These are phyloP conservation scores for Blastobasis adustella DNA, from an alignment of 2,888 invertebrate species.

Conservation along the genomic window DNA sequence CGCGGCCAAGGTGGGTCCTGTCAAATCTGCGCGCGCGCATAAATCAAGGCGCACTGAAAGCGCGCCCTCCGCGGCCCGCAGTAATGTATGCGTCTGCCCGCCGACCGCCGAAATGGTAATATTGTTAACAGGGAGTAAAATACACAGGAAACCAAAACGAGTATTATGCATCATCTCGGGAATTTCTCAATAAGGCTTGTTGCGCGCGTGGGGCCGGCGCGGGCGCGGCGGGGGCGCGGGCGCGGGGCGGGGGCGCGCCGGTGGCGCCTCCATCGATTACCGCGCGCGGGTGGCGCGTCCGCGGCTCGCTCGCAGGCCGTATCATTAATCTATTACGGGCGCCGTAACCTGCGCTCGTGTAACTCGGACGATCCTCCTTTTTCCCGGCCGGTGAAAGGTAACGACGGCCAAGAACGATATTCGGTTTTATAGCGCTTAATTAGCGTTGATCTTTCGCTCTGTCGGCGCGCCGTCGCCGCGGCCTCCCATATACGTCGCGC, in stretches of 20 bases:
- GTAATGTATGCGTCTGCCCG: conserved; percentile 61
- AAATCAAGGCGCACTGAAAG: conserved; percentile 44
- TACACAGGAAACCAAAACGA: conserved; percentile 62
- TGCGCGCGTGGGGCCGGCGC: conserved; percentile 64
- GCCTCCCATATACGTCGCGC: conserved; percentile 44
- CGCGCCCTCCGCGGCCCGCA: conserved; percentile 29
- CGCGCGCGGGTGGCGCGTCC: conserved; percentile 43
- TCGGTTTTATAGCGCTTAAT: conserved; percentile 69
- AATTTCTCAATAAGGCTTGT: conserved; percentile 71
- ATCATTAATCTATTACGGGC: conserved; percentile 71
- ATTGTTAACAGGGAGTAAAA: conserved; percentile 70
- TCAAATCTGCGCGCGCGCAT: conserved; percentile 30
- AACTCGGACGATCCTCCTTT: conserved; percentile 49
- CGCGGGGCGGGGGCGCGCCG: conserved; percentile 26
- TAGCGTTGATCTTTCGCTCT: conserved; percentile 61
- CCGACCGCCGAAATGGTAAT: conserved; percentile 66
- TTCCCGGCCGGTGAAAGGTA: conserved; percentile 57
- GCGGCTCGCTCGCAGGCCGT: conserved; percentile 44
- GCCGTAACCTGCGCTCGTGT: conserved; percentile 50
- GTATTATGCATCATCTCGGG: conserved; percentile 67
- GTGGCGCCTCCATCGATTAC: conserved; percentile 59
- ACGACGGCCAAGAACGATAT: conserved; percentile 56
- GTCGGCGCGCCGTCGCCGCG: conserved; percentile 41
- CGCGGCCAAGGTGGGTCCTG: neutral
- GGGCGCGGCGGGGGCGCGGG: conserved; percentile 65